Conservation (phyloP, 2,888 invertebrate genomes). For the Amphiduros pacificus region DNA sequence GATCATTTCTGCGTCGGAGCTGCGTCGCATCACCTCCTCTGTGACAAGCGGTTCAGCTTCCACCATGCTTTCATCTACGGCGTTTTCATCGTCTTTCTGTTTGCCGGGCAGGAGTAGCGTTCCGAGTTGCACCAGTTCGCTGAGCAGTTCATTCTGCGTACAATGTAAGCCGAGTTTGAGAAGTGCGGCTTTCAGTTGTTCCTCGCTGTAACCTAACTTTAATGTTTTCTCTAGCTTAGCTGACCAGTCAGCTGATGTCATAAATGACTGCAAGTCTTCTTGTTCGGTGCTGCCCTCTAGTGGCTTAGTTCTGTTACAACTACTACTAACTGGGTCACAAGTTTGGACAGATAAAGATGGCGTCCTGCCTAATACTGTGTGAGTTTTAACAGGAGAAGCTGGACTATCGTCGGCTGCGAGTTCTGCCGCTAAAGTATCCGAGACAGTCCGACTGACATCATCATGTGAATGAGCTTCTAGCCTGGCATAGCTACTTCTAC, state of each 20-base stretch:
- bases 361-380: too few species aligned
- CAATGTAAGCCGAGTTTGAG: slow-evolving; percentile 4
- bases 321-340: too few species aligned
- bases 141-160: slow-evolving; percentile 3
- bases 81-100: slow-evolving; percentile 1
- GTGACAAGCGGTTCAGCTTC: neutral
- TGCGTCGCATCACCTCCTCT: neutral
- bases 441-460: slow-evolving; percentile 20
- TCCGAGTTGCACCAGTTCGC: neutral
- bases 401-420: neutral
- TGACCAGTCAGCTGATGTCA: too few species aligned
- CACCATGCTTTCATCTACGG: neutral
- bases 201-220: slow-evolving; percentile 8
- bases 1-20: neutral
- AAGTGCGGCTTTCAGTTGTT: neutral
- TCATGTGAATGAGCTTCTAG: slow-evolving; percentile 3
- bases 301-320: too few species aligned
- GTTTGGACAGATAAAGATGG: too few species aligned
- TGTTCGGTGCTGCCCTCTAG: neutral
- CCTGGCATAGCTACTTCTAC: slow-evolving; percentile 6
- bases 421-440: slow-evolving; percentile 24
- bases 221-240: neutral
- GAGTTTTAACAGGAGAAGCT: too few species aligned
- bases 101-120: neutral
- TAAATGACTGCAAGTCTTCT: too few species aligned